phyloP scores from a whole-genome alignment of 2,888 invertebrate genomes.

The Willowsia nigromaculata region DNA sequence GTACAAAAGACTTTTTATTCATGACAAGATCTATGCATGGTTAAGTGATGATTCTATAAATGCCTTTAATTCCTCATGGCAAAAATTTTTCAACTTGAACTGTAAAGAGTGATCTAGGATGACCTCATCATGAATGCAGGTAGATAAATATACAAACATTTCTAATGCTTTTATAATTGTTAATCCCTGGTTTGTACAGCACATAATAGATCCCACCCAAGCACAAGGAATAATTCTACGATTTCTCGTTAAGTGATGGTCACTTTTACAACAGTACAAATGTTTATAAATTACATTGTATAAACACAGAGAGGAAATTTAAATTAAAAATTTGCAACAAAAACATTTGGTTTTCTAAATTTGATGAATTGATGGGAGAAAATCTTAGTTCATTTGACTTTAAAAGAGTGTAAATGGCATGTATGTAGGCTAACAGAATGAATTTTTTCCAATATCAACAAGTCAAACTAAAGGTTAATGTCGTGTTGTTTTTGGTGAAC shows the following conservation, averaged over 20 bases:
- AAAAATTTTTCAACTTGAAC: constrained; percentile 63
- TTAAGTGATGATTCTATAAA: not conserved
- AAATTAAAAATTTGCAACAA: too few relatives aligned
- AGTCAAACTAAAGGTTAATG: constrained; percentile 1
- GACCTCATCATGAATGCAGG: constrained; percentile 40
- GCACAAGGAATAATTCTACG: not conserved
- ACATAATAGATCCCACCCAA: not conserved
- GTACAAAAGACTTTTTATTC: constrained; percentile 41
- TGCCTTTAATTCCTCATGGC: not conserved
- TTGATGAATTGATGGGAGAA: constrained; percentile 24
- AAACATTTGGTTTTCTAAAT: constrained; percentile 36
- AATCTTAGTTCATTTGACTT: constrained; percentile 56
- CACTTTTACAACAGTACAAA: not conserved
- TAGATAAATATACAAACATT: not conserved
- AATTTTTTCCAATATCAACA: not conserved
- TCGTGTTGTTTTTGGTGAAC: not conserved
- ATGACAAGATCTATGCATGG: constrained; percentile 22
- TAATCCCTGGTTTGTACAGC: not conserved
- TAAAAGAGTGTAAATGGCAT: not conserved
- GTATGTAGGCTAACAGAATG: not conserved
- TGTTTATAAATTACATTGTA: too few relatives aligned
- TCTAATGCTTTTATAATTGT: not conserved
- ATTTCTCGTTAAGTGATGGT: not conserved
- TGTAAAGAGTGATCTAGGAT: constrained; percentile 29
- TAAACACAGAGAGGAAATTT: too few relatives aligned